A percentile compares a stretch with the other conserved stretches of the same genome.
Conservation (phyloP, 2,888 invertebrate genomes). For the Drosophila crucigera region DNA sequence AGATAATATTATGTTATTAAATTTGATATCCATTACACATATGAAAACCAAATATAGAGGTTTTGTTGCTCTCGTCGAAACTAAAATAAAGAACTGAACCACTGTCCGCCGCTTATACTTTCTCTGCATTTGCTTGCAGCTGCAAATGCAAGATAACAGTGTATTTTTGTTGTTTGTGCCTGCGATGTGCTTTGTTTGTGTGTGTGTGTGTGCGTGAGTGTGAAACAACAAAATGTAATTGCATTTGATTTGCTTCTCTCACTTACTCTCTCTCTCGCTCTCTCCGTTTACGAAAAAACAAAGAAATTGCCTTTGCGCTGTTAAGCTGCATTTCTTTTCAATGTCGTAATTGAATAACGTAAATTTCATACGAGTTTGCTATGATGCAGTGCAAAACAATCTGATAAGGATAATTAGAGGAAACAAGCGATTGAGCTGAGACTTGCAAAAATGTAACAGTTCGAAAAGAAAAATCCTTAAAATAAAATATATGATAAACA, state of each 20-base stretch:
- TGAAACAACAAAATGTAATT: conserved; percentile 54
- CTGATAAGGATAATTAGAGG: conserved; percentile 57
- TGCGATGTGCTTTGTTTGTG: not conserved
- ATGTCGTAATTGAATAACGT: conserved; percentile 44
- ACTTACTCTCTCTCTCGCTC: conserved; percentile 11
- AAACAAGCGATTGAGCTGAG: conserved; percentile 26
- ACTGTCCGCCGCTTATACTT: conserved; percentile 29
- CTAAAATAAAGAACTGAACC: conserved; percentile 1
- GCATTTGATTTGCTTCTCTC: conserved; percentile 49
- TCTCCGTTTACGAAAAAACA: conserved; percentile 23
- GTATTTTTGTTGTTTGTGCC: conserved; percentile 34
- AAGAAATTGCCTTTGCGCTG: conserved; percentile 44
- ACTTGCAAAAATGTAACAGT: conserved; percentile 11
- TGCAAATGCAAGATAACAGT: conserved; percentile 54
- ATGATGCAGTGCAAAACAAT: conserved; percentile 22
- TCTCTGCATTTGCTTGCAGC: conserved; percentile 50
- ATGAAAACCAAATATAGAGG: too few relatives aligned
- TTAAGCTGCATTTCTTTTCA: conserved; percentile 17
- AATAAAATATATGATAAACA: not conserved
- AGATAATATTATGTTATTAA: not conserved
- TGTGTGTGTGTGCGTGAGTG: conserved; percentile 12
- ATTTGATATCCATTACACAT: not conserved
- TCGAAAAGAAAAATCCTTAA: not conserved
- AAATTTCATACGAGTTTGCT: conserved; percentile 3
- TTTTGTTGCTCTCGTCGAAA: too few relatives aligned